Base-by-base conservation (phyloP, 2,113 vertebrate genomes). In the Riparia riparia region DNA sequence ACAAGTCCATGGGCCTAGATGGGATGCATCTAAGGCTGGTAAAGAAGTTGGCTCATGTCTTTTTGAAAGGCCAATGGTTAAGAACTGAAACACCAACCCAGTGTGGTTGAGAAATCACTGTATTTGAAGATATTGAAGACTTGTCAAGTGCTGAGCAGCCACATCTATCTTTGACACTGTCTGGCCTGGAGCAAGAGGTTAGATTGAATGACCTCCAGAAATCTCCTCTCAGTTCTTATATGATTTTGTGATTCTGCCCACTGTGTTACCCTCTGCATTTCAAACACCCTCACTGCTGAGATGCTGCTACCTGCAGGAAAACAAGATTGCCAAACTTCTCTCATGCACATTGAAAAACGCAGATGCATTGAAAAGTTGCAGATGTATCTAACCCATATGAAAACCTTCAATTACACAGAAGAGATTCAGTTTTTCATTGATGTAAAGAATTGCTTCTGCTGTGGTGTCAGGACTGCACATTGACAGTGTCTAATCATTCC, bases 401-500 rank as follows among this genome's bases (percentile, higher is more conserved):
- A 95, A 94, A 54, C 65, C 28, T 77, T 89, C 22, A 56, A 3
- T 37, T 65, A 89, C 7, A 39, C 19, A 37, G 34, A 77, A 77
- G 24, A 81, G 21, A 78, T 58, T 68, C 4, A 57, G 32, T 57
- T 44, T 44, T 89, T 74, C 25, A n/a, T 22, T 65, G 42, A 73
- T 17, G 63, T 31, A 82, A 63, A 81, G 28, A 82, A 77, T 29
- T 65, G 44, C 71, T 85, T 89, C 65, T 78, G 41, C 65, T 86
- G 11, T 68, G 32, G 57, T 94, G 57, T 85, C 80, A 81, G 41
- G 39, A 92, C 34, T 86, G n/a, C 60, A 56, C 34, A 72, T n/a
- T 68, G 64, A 82, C 64, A 89, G 56, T 26, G 39, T 61, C 32
- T 92, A 91, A 92, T 89, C 86, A 96, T 92, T 91, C 53, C 83